Base-by-base conservation (phyloP, 1,140 invertebrate species). In the Heliconius congener region DNA sequence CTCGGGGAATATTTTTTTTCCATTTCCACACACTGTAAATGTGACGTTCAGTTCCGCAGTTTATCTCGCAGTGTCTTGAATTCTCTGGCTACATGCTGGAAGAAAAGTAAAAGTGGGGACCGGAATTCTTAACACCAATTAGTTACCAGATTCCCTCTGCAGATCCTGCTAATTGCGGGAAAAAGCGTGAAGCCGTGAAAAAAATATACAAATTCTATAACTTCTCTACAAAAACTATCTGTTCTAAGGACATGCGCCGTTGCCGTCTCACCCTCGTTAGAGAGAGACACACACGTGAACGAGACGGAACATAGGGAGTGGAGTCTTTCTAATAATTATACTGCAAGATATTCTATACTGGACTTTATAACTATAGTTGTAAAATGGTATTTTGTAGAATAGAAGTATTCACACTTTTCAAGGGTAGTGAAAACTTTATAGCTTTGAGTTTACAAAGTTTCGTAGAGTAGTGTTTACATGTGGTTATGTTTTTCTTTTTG, bases 251-350 rank as follows among this genome's bases (percentile, higher is more conserved):
- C 60, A 42, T 46, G 74, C 74, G 74, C 16, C 30, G 74, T 76
- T 76, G 74, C 74, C 74, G 60, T 46, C 39, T 27, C 60, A 66
- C 74, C 73, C 73, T 74, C 50, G 42, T 27, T 9, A 27, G 74
- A 76, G 6, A 4, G 74, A 76, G 60, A 55, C 2, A 37, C 23
- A 19, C 27, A 16, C 34, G 11, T 8, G 55, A 75, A 37, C 55
- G 74, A 23, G 55, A 75, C 55, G 37, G 9, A n/a, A 3, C 8
- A 71, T 76, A 76, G 74, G 74, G 74, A 70, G 74, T 39, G 74
- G 74, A 46, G 37, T 70, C 60, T 75, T 74, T 74, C 73, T 74
- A 74, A 74, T 74, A 74, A 66, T 30, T 30, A 30, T n/a, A 66
- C 60, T 13, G 27, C 60, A 66, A 66, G 60, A 27, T 16, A 66